Base-by-base conservation (phyloP, 2,797 vertebrate genomes). In the Liparis tanakae region DNA sequence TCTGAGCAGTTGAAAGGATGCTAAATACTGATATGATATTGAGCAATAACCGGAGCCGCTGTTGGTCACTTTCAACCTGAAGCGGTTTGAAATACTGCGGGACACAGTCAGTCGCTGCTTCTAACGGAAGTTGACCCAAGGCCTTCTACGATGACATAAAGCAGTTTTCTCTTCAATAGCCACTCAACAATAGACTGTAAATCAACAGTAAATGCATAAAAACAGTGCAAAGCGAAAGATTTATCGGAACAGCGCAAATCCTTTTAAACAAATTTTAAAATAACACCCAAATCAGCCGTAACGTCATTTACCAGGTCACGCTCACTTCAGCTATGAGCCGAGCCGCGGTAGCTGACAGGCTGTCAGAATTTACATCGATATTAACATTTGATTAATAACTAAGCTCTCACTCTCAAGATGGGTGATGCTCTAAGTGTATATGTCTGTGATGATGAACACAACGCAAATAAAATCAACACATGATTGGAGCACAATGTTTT, bases 241-340 rank as follows among this genome's bases (percentile, higher is more conserved):
- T 94, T 94, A 95, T 87, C 64, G 85, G 82, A 86, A 91, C 84
- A 51, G 78, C 60, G 83, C 87, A 87, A 91, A 93, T 92, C 91
- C 90, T 93, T 93, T 93, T 89, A 93, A 92, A 94, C 89, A 93
- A 94, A 94, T 94, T 94, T 94, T 93, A 91, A 93, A 94, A 95
- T 90, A 92, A 92, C 87, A 82, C 87, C 88, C 90, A 93, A 93
- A 94, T 90, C 88, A 80, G 69, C 65, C 53, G 59, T 79, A 88
- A 91, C 79, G 82, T 87, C 86, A 74, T 88, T 89, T 78, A 87
- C 79, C 86, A 74, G 85, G 84, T 90, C 88, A 83, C 70, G 71
- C 85, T 77, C 81, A 59, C 79, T 78, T 88, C 84, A 79, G 81
- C 74, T 83, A 63, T 66, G 82, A 88, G 80, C 69, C 62, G 37